Base-by-base conservation (phyloP, 2,888 invertebrate genomes). In the Sisyra nigra region DNA sequence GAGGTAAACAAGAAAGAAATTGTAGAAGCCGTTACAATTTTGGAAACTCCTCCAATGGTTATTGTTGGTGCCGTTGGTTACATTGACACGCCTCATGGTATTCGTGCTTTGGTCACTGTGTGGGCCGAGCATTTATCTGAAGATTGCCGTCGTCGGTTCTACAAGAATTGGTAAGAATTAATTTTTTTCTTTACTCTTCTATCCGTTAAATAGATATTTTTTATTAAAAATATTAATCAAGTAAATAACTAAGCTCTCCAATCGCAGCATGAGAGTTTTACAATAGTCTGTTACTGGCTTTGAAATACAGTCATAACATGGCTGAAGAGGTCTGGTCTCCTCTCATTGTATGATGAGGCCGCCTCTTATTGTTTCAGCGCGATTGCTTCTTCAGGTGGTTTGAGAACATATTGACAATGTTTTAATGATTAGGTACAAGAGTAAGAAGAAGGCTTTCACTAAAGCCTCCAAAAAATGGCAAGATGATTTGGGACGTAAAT, bases 1-100 rank as follows among this genome's bases (percentile, higher is more conserved):
- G 96, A 98, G 76, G 85, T 96, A 49, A 96, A 99, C 74, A 98
- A 98, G 70, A 99, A 99, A 68, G 98, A 99, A 68, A 92, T 98
- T 47, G 96, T 98, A 17, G 98, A 99, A 65, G 92, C 94, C 37
- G 98, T 99, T 2, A 98, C 98, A 18, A 83, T 99, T 56, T 72
- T 98, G 55, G 98, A 98, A 69, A 84, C 97, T 3, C 98, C 98
- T 45, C 98, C 98, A 33, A 91, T 99, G 91, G 80, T 97, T 47
- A 77, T 92, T 48, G 94, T 98, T 50, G 98, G 97, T 55, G 83
- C 92, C 52, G 93, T 96, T 53, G 98, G 98, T 46, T 99, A 99
- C 70, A 94, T 98, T 55, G 93, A 97, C 60, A 99, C 98, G 43
- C 98, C 98, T 39, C 88, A 88, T 65, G 98, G 98, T 56, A 76